Evolutionary conservation across 2,113 vertebrate species (phyloP).

Genomic region (Leptocoma aspasia): DNA sequence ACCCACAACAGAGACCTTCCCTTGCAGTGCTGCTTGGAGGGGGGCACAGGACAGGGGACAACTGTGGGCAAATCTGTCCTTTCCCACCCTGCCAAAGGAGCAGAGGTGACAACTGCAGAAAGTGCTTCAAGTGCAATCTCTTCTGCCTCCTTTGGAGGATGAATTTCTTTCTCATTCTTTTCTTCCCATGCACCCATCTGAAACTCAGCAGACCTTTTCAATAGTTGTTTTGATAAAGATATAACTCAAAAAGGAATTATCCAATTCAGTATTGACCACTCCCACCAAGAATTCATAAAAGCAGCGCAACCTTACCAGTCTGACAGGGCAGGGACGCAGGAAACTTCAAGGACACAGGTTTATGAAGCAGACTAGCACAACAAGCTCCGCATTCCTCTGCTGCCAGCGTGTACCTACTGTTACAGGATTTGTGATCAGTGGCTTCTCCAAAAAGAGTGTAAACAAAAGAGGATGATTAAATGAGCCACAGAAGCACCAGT

Average conservation of each 20-base stretch:
- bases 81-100: neutral
- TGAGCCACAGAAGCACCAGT: neutral
- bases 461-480: neutral
- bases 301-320: neutral
- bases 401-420: neutral
- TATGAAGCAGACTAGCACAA: neutral
- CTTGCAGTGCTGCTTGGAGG: neutral
- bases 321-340: neutral
- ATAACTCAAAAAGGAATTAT: slow-evolving; percentile 12
- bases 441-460: neutral
- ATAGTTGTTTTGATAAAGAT: neutral
- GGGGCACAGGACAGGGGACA: neutral
- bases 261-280: neutral
- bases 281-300: neutral
- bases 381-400: neutral
- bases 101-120: neutral
- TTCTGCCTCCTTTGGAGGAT: neutral
- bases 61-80: neutral
- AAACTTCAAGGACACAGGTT: neutral
- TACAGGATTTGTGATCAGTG: neutral
- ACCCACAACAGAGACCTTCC: accelerated
- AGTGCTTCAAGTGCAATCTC: neutral
- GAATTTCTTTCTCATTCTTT: neutral
- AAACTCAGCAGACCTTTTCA: neutral
- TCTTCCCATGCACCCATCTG: neutral